These are phyloP conservation scores for Hirtodrosophila histrioides DNA, from an alignment of 2,888 invertebrate species.

Conservation along the genomic window DNA sequence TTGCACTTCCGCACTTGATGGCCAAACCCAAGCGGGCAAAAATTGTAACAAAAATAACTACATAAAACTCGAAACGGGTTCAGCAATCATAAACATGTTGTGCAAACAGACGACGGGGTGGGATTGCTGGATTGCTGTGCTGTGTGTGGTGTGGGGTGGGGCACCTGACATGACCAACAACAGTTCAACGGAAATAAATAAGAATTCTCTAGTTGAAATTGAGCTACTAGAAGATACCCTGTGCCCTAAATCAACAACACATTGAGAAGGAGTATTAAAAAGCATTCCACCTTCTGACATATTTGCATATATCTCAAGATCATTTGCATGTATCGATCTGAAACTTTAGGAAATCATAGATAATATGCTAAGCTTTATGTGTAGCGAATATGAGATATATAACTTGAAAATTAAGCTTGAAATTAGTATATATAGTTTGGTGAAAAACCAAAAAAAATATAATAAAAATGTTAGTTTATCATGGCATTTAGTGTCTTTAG, in stretches of 20 bases:
- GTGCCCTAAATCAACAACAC: not conserved
- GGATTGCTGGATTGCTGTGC: slow-evolving; percentile 3
- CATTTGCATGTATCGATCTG: too few species aligned
- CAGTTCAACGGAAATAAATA: slow-evolving; percentile 29
- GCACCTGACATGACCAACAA: slow-evolving; percentile 52
- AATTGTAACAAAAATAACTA: slow-evolving; percentile 74
- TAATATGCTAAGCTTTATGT: too few species aligned
- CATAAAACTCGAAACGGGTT: slow-evolving; percentile 69
- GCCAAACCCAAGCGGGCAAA: slow-evolving; percentile 61
- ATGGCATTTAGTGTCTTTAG: too few species aligned
- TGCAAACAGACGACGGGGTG: slow-evolving; percentile 59
- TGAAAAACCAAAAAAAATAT: not conserved
- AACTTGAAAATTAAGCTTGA: too few species aligned
- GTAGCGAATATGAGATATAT: not conserved
- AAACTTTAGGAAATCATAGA: too few species aligned
- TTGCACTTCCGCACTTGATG: slow-evolving; percentile 72
- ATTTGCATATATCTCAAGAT: too few species aligned
- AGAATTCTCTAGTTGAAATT: slow-evolving; percentile 1
- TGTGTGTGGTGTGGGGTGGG: slow-evolving; percentile 20
- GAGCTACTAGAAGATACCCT: slow-evolving; percentile 12
- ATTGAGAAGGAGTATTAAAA: too few species aligned
- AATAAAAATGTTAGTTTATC: too few species aligned
- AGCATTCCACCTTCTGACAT: too few species aligned
- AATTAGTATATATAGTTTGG: too few species aligned
- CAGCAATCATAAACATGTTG: slow-evolving; percentile 81